These are phyloP conservation scores for Drosophila eugracilis DNA, from an alignment of 1,140 invertebrate species.

Conservation along the genomic window DNA sequence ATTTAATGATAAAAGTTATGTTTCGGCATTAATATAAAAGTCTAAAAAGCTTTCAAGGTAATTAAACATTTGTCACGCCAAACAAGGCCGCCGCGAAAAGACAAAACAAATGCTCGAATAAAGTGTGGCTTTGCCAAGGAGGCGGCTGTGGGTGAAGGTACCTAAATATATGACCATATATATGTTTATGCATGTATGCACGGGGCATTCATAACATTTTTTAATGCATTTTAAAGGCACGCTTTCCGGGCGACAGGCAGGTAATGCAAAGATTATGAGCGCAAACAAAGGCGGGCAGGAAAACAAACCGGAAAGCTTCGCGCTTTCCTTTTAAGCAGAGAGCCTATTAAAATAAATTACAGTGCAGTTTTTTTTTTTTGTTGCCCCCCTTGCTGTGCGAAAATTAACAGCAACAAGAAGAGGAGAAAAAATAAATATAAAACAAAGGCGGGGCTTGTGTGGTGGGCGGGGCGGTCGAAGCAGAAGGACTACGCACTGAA, in stretches of 20 bases:
- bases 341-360: constrained; percentile 79
- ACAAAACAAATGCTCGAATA: constrained; percentile 26
- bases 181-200: constrained; percentile 61
- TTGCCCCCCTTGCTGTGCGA: constrained; percentile 24
- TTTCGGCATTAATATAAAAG: constrained; percentile 53
- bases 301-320: constrained; percentile 46
- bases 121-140: constrained; percentile 3
- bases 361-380: constrained; percentile 60
- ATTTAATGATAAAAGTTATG: constrained; percentile 74
- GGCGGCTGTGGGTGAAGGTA: too few relatives aligned
- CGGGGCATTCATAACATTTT: constrained; percentile 55
- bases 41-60: constrained; percentile 63
- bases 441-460: constrained; percentile 50
- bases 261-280: constrained; percentile 74
- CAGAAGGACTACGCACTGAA: constrained; percentile 75
- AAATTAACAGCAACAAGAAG: constrained; percentile 62
- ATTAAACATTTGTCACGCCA: constrained; percentile 63
- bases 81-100: constrained; percentile 15
- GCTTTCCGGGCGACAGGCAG: constrained; percentile 28
- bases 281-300: constrained; percentile 37
- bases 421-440: constrained; percentile 4
- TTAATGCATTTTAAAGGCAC: constrained; percentile 69
- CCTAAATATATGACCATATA: constrained; percentile 3
- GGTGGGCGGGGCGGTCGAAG: constrained; percentile 14
- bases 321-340: constrained; percentile 58